phyloP scores from a whole-genome alignment of 2,113 vertebrate species.

The Herpailurus yagouaroundi region DNA sequence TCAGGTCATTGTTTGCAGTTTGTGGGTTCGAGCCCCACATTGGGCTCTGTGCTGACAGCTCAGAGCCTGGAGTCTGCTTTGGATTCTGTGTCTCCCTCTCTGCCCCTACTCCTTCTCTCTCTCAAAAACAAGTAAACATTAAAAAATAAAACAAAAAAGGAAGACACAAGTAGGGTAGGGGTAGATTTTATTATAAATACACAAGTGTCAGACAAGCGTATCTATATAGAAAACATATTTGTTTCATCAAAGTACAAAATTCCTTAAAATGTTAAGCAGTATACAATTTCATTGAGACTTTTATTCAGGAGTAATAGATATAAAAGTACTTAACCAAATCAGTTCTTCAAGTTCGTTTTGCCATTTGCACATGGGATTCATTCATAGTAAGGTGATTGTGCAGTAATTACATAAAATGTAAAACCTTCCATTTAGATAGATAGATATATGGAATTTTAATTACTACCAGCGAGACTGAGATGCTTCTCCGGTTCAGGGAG shows the following conservation, averaged over 20 bases:
- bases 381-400: not conserved
- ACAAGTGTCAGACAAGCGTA: not conserved
- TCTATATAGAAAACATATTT: not conserved
- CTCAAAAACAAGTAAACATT: not conserved
- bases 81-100: no score
- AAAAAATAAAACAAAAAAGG: not conserved
- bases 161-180: not conserved
- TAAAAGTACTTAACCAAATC: not conserved
- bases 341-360: not conserved
- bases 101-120: no score
- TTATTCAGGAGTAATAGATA: not conserved
- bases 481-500: not conserved
- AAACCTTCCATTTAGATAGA: not conserved
- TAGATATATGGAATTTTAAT: not conserved
- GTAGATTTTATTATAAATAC: not conserved
- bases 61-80: no score
- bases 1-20: no score
- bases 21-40: no score
- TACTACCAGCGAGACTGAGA: not conserved
- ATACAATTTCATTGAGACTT: not conserved
- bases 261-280: not conserved
- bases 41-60: no score
- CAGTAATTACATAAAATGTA: conserved; percentile 2
- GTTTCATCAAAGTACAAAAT: conserved; percentile 1
- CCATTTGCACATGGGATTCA: not conserved